Evolutionary conservation across 2,113 vertebrate genomes (phyloP).

Genomic region (Tichodroma muraria): DNA sequence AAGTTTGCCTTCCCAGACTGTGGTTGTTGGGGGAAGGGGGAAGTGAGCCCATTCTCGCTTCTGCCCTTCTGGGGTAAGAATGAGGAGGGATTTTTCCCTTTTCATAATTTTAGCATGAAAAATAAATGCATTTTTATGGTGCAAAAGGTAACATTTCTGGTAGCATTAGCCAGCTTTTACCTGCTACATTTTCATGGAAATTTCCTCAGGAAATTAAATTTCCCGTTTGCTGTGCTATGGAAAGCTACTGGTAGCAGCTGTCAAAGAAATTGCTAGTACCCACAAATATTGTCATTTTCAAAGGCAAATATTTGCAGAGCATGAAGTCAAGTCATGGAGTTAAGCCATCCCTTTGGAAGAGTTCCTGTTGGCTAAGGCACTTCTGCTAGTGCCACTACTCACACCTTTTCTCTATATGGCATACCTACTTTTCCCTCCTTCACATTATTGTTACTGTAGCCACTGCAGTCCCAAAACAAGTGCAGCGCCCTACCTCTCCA

Average conservation of each 20-base stretch:
- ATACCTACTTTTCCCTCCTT: not conserved
- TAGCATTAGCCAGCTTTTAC: not conserved
- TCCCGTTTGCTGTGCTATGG: conserved; percentile 21
- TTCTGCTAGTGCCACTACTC: not conserved
- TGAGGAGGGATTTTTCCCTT: not conserved
- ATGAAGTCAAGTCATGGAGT: conserved; percentile 24
- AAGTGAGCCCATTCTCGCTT: not conserved
- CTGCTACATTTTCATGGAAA: not conserved
- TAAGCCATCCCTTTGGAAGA: conserved; percentile 45
- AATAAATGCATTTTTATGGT: not conserved
- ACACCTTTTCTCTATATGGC: not conserved
- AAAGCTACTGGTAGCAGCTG: conserved; percentile 47
- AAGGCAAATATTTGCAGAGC: conserved; percentile 59
- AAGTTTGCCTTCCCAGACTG: not conserved
- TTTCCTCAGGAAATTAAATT: conserved; percentile 14
- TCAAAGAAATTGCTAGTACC: conserved; percentile 40
- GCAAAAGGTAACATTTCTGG: not conserved
- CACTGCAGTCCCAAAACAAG: not conserved
- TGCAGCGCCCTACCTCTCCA: not conserved
- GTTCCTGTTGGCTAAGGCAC: not conserved
- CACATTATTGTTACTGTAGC: not conserved
- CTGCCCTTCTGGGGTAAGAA: not conserved
- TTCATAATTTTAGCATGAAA: not conserved
- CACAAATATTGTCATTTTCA: conserved; percentile 54
- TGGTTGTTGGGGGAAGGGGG: not conserved